These are phyloP conservation scores for Rhodeus uyekii DNA, from an alignment of 2,797 vertebrate species.

Conservation along the genomic window DNA sequence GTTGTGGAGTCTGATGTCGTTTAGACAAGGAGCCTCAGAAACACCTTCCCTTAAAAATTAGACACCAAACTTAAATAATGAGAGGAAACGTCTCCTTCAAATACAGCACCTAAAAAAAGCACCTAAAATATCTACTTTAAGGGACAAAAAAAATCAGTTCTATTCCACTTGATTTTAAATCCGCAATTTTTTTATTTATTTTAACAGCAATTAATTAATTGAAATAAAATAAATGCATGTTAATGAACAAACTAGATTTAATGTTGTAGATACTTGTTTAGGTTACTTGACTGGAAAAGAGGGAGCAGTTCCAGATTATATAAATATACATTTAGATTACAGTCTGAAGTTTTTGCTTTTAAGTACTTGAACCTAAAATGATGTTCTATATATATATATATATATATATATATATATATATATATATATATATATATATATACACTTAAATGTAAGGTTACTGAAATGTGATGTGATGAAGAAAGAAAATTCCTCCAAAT, in stretches of 20 bases:
- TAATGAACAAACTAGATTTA: constrained; percentile 28
- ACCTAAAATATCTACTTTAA: constrained; percentile 25
- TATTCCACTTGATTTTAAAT: constrained; percentile 38
- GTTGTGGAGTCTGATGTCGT: constrained; percentile 80
- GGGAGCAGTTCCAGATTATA: not conserved
- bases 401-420: constrained; percentile 2
- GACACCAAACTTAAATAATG: constrained; percentile 47
- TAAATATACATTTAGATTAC: constrained; percentile 40
- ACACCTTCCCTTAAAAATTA: constrained; percentile 41
- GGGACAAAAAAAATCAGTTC: constrained; percentile 28
- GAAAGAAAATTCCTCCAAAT: not conserved
- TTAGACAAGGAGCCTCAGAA: constrained; percentile 57
- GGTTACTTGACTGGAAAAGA: constrained; percentile 22
- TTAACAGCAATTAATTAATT: constrained; percentile 33
- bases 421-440: too few species aligned
- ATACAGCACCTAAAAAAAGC: constrained; percentile 41
- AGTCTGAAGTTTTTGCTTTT: constrained; percentile 41
- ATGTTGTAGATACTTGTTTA: constrained; percentile 34
- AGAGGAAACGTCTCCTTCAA: constrained; percentile 47
- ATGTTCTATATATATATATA: constrained; percentile 31
- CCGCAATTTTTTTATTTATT: constrained; percentile 36
- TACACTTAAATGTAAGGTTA: too few species aligned
- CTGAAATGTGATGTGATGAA: not conserved
- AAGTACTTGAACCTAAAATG: constrained; percentile 48
- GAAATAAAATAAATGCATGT: constrained; percentile 14